Conservation (phyloP, 2,888 invertebrate species). For the Dione vanillae region DNA sequence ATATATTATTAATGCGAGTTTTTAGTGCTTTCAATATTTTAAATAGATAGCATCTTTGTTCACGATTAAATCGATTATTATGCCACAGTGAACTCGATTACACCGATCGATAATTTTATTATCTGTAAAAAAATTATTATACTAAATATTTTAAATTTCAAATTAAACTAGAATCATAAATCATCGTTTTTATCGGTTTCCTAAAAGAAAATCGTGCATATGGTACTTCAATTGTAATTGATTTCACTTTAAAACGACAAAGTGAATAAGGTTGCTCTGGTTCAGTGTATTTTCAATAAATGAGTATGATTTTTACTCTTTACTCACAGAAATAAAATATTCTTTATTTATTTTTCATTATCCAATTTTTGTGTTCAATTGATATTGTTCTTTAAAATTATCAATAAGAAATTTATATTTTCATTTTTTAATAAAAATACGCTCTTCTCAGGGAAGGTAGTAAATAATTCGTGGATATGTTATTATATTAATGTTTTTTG, state of each 20-base stretch:
- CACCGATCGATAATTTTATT: background rate
- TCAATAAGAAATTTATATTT: background rate
- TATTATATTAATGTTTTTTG: too few species aligned
- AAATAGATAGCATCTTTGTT: slow-evolving; percentile 28
- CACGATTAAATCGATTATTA: slow-evolving; percentile 14
- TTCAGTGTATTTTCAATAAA: background rate
- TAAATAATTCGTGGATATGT: too few species aligned
- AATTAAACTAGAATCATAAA: background rate
- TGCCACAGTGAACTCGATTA: background rate
- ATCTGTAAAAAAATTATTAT: background rate
- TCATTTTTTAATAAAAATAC: background rate
- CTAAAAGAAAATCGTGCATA: background rate
- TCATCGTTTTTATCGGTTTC: background rate
- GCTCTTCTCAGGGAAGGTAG: background rate
- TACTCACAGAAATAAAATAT: background rate
- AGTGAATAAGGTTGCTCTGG: background rate
- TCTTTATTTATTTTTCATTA: background rate
- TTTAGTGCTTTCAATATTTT: slow-evolving; percentile 25
- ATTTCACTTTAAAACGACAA: background rate
- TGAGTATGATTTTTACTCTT: background rate
- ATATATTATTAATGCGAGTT: slow-evolving; percentile 19
- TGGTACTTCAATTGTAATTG: background rate
- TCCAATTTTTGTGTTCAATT: background rate
- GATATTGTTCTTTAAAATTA: background rate
- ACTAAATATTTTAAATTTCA: background rate